Conservation (phyloP, 2,888 invertebrate genomes). For the Lobophora halterata region DNA sequence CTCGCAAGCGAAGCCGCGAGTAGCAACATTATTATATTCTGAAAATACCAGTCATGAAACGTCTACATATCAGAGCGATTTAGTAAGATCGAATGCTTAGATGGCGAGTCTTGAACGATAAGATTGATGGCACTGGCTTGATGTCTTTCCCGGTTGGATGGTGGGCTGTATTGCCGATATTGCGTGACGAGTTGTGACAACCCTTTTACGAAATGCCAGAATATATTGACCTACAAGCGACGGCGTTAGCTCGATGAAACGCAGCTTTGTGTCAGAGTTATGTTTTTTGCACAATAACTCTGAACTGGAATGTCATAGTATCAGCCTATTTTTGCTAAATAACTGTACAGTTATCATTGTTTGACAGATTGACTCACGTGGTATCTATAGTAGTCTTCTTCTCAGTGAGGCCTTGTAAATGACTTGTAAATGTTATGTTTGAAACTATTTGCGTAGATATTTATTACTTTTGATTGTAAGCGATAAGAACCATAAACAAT, state of each 20-base stretch:
- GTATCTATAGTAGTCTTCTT: neutral
- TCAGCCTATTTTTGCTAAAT: too few species aligned
- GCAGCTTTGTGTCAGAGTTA: constrained; percentile 23
- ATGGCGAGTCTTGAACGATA: constrained; percentile 41
- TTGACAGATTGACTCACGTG: constrained; percentile 7
- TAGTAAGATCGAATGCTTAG: constrained; percentile 34
- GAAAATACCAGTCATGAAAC: too few species aligned
- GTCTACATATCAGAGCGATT: constrained; percentile 16
- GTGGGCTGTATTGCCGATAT: constrained; percentile 58
- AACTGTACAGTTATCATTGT: too few species aligned
- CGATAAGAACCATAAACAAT: constrained; percentile 15
- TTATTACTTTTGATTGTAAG: neutral
- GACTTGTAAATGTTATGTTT: too few species aligned
- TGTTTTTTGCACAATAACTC: too few species aligned
- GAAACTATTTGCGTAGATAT: too few species aligned
- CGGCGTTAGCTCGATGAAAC: constrained; percentile 31
- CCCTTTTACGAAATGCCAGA: constrained; percentile 40
- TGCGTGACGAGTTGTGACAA: constrained; percentile 58
- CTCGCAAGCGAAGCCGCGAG: too few species aligned
- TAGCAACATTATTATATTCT: too few species aligned
- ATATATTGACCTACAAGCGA: constrained; percentile 46
- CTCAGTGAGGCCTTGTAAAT: too few species aligned
- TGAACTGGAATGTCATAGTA: too few species aligned
- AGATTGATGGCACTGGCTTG: constrained; percentile 60
- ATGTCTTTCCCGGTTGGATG: constrained; percentile 51